Evolutionary conservation across 2,797 vertebrate species (phyloP).

Genomic region (Eulemur mongoz): DNA sequence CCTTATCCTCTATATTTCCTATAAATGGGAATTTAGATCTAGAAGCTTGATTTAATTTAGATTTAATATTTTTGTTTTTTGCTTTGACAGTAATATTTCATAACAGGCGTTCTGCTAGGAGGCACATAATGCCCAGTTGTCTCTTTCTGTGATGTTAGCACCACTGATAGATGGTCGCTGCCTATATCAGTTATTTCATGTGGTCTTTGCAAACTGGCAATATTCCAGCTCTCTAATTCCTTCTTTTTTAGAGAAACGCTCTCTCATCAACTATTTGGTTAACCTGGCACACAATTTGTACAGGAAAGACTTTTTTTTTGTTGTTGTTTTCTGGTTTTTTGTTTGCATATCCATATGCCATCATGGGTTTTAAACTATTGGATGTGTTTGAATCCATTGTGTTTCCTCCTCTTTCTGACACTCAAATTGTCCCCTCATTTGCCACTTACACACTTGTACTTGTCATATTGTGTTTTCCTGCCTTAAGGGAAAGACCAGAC

Average conservation of each 20-base stretch:
- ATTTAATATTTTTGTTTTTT: not conserved
- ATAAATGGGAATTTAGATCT: slow-evolving; percentile 5
- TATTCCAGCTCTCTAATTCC: not conserved
- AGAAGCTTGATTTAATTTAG: not conserved
- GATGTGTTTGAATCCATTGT: slow-evolving; percentile 6
- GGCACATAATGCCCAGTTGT: not conserved
- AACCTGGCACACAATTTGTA: not conserved
- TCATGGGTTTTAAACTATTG: not conserved
- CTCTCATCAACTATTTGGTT: not conserved
- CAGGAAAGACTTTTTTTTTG: not conserved
- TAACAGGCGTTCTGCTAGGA: not conserved
- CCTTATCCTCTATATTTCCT: not conserved
- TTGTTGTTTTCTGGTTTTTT: not conserved
- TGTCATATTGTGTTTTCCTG: not conserved
- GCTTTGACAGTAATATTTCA: not conserved
- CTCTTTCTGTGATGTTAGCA: not conserved
- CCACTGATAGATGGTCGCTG: not conserved
- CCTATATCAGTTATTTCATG: not conserved
- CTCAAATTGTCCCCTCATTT: not conserved
- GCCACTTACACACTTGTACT: not conserved
- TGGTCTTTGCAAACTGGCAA: not conserved
- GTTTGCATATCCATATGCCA: not conserved
- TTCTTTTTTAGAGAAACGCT: not conserved
- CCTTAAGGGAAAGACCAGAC: slow-evolving; percentile 15
- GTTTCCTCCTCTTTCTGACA: not conserved